phyloP scores from a whole-genome alignment of 1,140 invertebrate species.

The Cheumatopsyche charites region DNA sequence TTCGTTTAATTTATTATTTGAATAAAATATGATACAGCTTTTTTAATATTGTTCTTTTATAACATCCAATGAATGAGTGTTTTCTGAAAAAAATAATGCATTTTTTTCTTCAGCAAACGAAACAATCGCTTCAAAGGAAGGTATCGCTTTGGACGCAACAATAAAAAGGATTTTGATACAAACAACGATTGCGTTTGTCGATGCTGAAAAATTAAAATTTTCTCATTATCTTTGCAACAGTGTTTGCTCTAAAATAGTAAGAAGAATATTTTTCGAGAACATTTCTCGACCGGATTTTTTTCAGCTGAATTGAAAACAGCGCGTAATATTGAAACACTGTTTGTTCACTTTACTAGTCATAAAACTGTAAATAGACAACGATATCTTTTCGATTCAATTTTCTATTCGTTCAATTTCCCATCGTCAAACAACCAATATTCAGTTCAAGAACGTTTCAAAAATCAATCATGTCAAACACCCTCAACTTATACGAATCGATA shows the following conservation, averaged over 20 bases:
- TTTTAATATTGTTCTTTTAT: no score
- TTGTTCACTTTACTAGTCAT: not conserved
- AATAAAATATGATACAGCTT: no score
- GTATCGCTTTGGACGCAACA: not conserved
- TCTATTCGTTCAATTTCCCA: no score
- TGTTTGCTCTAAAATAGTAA: slow-evolving; percentile 27
- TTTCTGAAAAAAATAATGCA: no score
- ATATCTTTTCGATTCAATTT: not conserved
- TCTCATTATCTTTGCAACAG: slow-evolving; percentile 28
- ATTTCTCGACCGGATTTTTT: not conserved
- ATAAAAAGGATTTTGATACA: not conserved
- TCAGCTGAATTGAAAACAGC: not conserved
- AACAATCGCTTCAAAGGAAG: no score
- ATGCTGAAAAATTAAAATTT: slow-evolving; percentile 27
- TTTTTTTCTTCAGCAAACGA: not conserved
- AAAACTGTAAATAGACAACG: no score
- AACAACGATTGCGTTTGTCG: slow-evolving; percentile 5
- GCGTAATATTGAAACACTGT: slow-evolving; percentile 2
- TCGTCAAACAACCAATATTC: no score
- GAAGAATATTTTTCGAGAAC: not conserved
- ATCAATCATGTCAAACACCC: no score
- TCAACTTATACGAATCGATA: no score
- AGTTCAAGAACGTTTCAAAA: no score
- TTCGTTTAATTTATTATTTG: no score
- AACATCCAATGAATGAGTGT: no score